Evolutionary conservation across 2,888 invertebrate species (phyloP), one percentile per base, ranked within the genome.

Genomic region (Drosophila prostipennis): DNA sequence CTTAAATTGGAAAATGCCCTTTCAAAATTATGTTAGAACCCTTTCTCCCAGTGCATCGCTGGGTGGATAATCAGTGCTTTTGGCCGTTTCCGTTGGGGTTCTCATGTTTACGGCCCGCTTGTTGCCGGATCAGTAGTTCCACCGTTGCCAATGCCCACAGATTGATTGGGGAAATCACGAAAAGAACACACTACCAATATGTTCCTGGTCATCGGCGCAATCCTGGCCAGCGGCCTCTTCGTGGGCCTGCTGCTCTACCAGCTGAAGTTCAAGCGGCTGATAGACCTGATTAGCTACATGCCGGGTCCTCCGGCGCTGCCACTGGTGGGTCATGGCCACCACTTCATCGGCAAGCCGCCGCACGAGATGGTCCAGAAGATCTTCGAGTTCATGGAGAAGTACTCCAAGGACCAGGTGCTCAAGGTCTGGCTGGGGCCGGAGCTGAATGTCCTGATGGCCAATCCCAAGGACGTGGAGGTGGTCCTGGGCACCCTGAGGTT

Each of bases 271-370:
- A 87, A 80, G 53, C 84, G 83, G 16, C 68, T 85, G 3, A 78
- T 90, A 2, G 74, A 87, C 3, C 69, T 91, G n/a, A 86, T 89
- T 0, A 72, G 78, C 3, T 74, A 90, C 49, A 75, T 91, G 57
- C 77, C 79, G 6, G 89, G 90, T 39, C 89, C 91, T 7, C 93
- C 93, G 0, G 89, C 91, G 0, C 72, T 92, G 39, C 94, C 94
- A 0, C 11, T 94, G 2, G 48, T 94, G 10, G 94, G 94, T 0
- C 93, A 93, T 89, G 93, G 91, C 0, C 88, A 90, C 54, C 89
- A 92, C 34, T 89, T 93, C 23, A 91, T 93, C 68, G 80, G 92
- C n/a, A 92, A 91, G 60, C 81, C 87, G 55, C 92, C 93, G n/a
- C 82, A 92, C 70, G 90, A 64, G 86, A 78, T 64, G 89, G 26